phyloP scores from a whole-genome alignment of 2,888 invertebrate species.

The Anodontia alba region DNA sequence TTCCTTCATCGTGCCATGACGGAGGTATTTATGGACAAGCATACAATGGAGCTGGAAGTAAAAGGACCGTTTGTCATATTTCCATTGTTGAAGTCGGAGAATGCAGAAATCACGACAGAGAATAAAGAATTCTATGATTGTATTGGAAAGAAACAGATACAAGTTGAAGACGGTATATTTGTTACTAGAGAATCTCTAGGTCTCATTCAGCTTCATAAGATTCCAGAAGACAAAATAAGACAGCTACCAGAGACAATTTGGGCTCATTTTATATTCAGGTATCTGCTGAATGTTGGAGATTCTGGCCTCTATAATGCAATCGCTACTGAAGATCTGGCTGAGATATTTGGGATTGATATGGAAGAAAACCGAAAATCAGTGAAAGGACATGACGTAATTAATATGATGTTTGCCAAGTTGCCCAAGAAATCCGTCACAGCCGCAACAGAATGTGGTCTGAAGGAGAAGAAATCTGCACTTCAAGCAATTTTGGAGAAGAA shows the following conservation, averaged over 20 bases:
- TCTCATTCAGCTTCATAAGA: constrained; percentile 41
- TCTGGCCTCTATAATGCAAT: constrained; percentile 50
- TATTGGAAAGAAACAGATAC: constrained; percentile 34
- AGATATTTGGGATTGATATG: constrained; percentile 50
- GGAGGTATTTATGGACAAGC: constrained; percentile 37
- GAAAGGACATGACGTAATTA: constrained; percentile 39
- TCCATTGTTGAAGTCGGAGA: constrained; percentile 23
- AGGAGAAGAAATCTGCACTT: constrained; percentile 21
- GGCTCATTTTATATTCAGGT: constrained; percentile 44
- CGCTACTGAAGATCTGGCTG: constrained; percentile 24
- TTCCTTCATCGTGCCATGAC: constrained; percentile 44
- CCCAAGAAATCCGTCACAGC: constrained; percentile 25
- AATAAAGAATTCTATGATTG: constrained; percentile 44
- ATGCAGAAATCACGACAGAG: not conserved
- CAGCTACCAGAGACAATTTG: constrained; percentile 37
- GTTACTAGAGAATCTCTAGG: constrained; percentile 42
- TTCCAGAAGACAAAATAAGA: not conserved
- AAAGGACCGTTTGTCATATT: constrained; percentile 34
- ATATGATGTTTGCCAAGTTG: constrained; percentile 42
- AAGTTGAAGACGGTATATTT: constrained; percentile 38
- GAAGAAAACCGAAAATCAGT: constrained; percentile 42
- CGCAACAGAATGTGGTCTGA: constrained; percentile 17
- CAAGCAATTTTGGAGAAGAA: not conserved
- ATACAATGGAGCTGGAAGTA: constrained; percentile 30
- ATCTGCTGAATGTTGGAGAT: constrained; percentile 41